Evolutionary conservation across 2,797 vertebrate species (phyloP).

Genomic region (Chloroceryle inda): DNA sequence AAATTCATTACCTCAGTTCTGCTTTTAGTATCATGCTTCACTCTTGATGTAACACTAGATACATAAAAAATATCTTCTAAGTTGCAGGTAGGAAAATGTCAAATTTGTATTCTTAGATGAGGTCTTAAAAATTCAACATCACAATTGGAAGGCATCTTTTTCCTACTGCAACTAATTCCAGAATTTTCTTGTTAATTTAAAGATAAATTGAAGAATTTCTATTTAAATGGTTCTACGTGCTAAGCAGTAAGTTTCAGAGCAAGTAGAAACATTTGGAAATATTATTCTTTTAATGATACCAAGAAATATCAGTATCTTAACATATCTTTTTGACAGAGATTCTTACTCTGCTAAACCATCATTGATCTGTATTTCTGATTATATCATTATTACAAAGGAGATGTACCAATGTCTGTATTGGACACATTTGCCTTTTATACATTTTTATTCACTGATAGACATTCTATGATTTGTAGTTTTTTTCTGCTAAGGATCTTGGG

Average conservation of each 20-base stretch:
- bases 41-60: background rate
- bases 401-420: background rate
- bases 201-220: background rate
- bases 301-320: background rate
- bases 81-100: background rate
- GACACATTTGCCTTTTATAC: background rate
- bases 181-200: background rate
- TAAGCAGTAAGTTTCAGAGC: background rate
- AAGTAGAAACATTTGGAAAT: background rate
- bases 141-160: background rate
- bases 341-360: background rate
- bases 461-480: background rate
- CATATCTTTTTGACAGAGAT: background rate
- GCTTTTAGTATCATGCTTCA: background rate
- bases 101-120: background rate
- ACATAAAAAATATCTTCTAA: background rate
- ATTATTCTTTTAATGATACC: background rate
- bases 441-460: background rate
- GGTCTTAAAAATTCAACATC: background rate
- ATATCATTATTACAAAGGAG: background rate
- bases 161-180: background rate
- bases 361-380: background rate
- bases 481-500: background rate
- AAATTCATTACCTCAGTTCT: background rate
- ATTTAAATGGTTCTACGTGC: background rate